Conservation (phyloP, 2,797 vertebrate genomes). For the Catostomus latipinnis region DNA sequence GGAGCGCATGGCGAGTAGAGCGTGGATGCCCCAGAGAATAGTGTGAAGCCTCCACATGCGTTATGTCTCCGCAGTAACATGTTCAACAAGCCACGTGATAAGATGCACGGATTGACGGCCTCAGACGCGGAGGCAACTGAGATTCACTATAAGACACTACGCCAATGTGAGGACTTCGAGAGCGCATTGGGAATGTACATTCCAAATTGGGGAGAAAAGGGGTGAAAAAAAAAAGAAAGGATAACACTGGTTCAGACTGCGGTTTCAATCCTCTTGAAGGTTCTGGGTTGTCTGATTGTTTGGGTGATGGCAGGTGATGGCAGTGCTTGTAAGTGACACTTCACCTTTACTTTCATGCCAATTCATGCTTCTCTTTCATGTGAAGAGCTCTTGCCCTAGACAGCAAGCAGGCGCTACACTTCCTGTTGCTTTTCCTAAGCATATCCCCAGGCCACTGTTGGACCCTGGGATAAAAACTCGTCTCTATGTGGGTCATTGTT, state of each 20-base stretch:
- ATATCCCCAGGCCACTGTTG: slow-evolving; percentile 71
- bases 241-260: neutral
- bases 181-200: too few species aligned
- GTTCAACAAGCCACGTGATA: too few species aligned
- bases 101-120: too few species aligned
- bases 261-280: neutral
- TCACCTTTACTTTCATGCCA: slow-evolving; percentile 60
- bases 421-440: slow-evolving; percentile 38
- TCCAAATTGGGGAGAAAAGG: too few species aligned
- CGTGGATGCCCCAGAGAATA: too few species aligned
- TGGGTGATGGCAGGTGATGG: slow-evolving; percentile 75
- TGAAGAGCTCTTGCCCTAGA: slow-evolving; percentile 65
- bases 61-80: too few species aligned
- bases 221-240: too few species aligned
- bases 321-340: slow-evolving; percentile 69
- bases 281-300: slow-evolving; percentile 24
- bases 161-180: too few species aligned
- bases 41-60: too few species aligned
- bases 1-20: too few species aligned
- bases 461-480: slow-evolving; percentile 65
- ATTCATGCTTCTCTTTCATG: slow-evolving; percentile 63
- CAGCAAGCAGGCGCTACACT: slow-evolving; percentile 55
- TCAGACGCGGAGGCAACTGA: too few species aligned
- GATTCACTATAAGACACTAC: too few species aligned
- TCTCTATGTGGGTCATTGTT: slow-evolving; percentile 71